Evolutionary conservation across 2,888 invertebrate genomes (phyloP).

Genomic region (Serripes groenlandicus): DNA sequence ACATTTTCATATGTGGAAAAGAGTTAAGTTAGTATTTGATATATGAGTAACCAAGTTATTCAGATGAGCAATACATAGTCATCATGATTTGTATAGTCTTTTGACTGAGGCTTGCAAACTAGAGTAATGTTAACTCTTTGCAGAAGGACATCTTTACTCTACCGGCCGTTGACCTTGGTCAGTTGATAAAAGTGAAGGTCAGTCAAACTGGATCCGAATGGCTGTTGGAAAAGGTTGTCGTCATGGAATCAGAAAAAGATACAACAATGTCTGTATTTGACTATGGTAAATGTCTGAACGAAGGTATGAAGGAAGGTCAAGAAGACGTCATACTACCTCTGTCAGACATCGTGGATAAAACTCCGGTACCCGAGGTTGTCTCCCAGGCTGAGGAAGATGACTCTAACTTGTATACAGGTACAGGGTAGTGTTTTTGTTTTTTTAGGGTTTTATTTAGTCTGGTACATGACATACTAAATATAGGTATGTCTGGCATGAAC

Average conservation of each 20-base stretch:
- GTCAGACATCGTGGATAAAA: conserved; percentile 54
- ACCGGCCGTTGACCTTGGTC: conserved; percentile 81
- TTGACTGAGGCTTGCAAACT: too few relatives aligned
- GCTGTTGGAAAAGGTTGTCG: conserved; percentile 77
- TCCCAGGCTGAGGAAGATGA: neutral
- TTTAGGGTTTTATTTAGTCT: too few relatives aligned
- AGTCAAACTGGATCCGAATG: conserved; percentile 82
- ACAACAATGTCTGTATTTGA: conserved; percentile 71
- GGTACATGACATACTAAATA: too few relatives aligned
- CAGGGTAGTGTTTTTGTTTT: too few relatives aligned
- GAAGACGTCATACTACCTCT: conserved; percentile 62
- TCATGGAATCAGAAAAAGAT: conserved; percentile 71
- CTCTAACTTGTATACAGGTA: conserved; percentile 5
- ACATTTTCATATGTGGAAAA: too few relatives aligned
- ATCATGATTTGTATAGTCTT: too few relatives aligned
- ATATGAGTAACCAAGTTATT: too few relatives aligned
- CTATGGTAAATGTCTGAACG: conserved; percentile 75
- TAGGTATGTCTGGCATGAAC: too few relatives aligned
- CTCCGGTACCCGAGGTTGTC: neutral
- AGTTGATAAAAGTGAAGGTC: conserved; percentile 78
- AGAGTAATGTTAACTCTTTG: too few relatives aligned
- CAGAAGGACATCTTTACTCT: conserved; percentile 81
- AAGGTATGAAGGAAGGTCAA: conserved; percentile 61
- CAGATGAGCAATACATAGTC: too few relatives aligned
- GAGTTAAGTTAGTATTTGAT: too few relatives aligned